A percentile compares a stretch with the other conserved stretches of the same genome.
Evolutionary conservation across 2,888 invertebrate genomes (phyloP).

Genomic region (Lasioglossum vierecki): DNA sequence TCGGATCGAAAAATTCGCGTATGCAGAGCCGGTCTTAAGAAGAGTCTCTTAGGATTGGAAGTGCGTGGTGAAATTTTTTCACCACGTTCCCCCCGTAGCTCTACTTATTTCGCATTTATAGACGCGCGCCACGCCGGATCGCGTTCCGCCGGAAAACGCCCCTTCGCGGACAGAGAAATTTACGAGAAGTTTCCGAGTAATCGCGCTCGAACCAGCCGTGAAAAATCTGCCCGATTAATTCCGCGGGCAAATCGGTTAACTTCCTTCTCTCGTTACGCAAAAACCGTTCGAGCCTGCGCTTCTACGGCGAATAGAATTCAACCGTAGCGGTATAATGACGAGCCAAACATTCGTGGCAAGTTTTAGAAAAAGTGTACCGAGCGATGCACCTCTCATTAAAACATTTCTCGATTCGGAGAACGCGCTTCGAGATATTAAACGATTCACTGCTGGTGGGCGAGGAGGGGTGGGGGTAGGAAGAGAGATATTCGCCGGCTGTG

Average conservation of each 20-base stretch:
- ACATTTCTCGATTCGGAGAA: neutral
- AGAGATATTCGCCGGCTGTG: neutral
- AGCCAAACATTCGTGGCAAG: neutral
- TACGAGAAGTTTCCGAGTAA: neutral
- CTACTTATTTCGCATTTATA: conserved; percentile 31
- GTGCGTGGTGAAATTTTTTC: conserved; percentile 40
- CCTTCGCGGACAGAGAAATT: neutral
- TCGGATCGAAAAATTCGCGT: conserved; percentile 59
- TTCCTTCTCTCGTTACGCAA: conserved; percentile 5
- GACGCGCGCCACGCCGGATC: neutral
- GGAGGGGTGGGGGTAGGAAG: too few relatives aligned
- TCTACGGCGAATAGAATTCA: conserved; percentile 2
- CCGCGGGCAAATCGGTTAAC: neutral
- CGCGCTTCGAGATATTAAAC: conserved; percentile 1
- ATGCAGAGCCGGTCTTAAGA: conserved; percentile 52
- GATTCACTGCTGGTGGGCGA: neutral
- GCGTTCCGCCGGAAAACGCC: neutral
- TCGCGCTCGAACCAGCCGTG: neutral
- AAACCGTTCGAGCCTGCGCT: neutral
- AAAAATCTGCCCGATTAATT: neutral
- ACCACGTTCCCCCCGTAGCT: neutral
- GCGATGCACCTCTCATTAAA: neutral
- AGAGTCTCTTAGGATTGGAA: conserved; percentile 47
- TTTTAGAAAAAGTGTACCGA: conserved; percentile 5
- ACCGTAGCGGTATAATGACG: neutral